These are phyloP conservation scores for Danionella dracula DNA, from an alignment of 2,797 vertebrate genomes.

Conservation along the genomic window DNA sequence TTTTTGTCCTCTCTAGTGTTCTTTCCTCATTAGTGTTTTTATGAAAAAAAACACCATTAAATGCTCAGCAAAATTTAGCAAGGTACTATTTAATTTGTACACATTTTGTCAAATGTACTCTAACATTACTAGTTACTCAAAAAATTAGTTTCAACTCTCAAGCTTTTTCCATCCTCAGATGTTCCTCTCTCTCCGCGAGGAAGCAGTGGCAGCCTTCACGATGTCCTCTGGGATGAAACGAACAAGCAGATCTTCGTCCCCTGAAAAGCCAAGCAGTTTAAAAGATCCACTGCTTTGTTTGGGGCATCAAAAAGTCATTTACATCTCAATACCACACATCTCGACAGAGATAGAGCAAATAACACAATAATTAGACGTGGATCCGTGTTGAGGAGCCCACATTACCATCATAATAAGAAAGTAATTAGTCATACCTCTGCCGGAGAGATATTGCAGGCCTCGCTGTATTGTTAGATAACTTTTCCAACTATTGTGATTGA, in stretches of 20 bases:
- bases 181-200: background rate
- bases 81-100: too few species aligned
- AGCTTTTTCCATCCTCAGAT: background rate
- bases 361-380: slow-evolving; percentile 61
- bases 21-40: too few species aligned
- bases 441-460: slow-evolving; percentile 35
- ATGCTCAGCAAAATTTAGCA: too few species aligned
- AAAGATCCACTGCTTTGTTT: slow-evolving; percentile 4
- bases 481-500: slow-evolving; percentile 54
- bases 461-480: slow-evolving; percentile 59
- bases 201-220: background rate
- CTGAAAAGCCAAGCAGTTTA: background rate
- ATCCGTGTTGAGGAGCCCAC: slow-evolving; percentile 50
- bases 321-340: slow-evolving; percentile 41
- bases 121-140: too few species aligned
- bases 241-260: slow-evolving; percentile 18
- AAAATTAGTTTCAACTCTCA: too few species aligned
- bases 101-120: too few species aligned
- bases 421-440: slow-evolving; percentile 68
- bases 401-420: slow-evolving; percentile 66
- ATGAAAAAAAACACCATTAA: too few species aligned
- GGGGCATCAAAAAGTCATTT: slow-evolving; percentile 42
- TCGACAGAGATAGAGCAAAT: slow-evolving; percentile 57
- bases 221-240: slow-evolving; percentile 1
- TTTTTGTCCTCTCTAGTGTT: too few species aligned